Conservation (phyloP, 2,797 vertebrate species). For the Platalea minor region DNA sequence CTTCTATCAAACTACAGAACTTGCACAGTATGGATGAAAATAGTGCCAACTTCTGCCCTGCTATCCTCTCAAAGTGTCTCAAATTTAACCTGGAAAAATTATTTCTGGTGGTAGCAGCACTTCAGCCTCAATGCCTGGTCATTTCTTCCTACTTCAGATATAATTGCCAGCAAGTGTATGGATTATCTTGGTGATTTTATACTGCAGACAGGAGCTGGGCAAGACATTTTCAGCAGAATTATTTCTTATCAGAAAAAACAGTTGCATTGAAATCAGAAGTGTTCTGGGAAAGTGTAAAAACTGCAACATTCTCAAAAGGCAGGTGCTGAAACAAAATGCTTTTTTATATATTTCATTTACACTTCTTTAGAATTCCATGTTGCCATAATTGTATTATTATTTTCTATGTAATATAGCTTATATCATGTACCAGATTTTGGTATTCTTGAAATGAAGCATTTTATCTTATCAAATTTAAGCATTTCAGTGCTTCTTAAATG, state of each 20-base stretch:
- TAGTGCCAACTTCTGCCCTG: conserved; percentile 11
- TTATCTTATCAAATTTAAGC: not conserved
- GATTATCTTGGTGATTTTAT: conserved; percentile 11
- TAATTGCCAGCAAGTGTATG: conserved; percentile 16
- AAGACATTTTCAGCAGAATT: not conserved
- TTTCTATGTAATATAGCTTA: not conserved
- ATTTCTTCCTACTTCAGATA: conserved; percentile 28
- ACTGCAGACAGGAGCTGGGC: not conserved
- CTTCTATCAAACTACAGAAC: conserved; percentile 49
- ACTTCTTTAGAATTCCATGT: not conserved
- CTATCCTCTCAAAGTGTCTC: conserved; percentile 7
- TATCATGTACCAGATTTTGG: not conserved
- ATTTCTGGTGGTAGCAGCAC: conserved; percentile 14
- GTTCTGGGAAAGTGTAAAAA: not conserved
- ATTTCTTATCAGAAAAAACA: conserved; percentile 36
- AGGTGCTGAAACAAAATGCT: not conserved
- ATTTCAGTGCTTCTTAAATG: not conserved
- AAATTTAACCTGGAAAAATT: conserved; percentile 47
- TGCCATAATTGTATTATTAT: not conserved
- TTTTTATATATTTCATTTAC: not conserved
- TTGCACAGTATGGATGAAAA: conserved; percentile 24
- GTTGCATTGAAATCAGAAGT: conserved; percentile 4
- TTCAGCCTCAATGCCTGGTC: conserved; percentile 1
- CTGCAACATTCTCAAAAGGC: not conserved
- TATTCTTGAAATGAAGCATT: not conserved